phyloP scores from a whole-genome alignment of 2,797 vertebrate species.

The Myiothlypis coronata region DNA sequence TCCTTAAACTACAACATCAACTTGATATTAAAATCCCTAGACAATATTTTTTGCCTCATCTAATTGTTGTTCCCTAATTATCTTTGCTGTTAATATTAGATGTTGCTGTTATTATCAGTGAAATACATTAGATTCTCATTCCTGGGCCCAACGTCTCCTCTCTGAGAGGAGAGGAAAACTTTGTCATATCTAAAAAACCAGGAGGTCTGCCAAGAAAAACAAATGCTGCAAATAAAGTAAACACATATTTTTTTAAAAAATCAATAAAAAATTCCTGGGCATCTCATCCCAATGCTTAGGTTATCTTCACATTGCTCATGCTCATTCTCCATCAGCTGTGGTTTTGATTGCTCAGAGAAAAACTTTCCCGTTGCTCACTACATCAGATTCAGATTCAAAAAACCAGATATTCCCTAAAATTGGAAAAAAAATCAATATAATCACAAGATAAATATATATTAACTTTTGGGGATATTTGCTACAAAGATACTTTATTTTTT shows the following conservation, averaged over 20 bases:
- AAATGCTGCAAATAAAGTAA: neutral
- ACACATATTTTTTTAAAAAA: neutral
- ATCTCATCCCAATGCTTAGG: neutral
- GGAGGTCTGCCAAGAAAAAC: neutral
- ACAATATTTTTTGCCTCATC: neutral
- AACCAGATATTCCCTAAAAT: neutral
- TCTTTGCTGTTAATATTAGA: neutral
- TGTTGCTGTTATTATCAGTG: neutral
- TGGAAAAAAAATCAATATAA: fast-evolving
- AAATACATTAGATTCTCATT: neutral
- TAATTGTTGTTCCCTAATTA: neutral
- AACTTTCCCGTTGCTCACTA: neutral
- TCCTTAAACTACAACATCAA: neutral
- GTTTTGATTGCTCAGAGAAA: neutral
- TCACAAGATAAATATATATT: neutral
- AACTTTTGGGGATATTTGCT: neutral
- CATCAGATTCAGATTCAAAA: neutral
- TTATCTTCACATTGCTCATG: neutral
- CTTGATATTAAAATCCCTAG: neutral
- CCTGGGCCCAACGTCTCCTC: neutral
- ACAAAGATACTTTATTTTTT: neutral
- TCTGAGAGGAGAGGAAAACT: neutral
- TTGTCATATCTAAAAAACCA: neutral
- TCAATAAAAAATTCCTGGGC: fast-evolving
- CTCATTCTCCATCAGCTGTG: fast-evolving